Conservation (phyloP, 2,113 vertebrate species). For the Actenoides lindsayi region DNA sequence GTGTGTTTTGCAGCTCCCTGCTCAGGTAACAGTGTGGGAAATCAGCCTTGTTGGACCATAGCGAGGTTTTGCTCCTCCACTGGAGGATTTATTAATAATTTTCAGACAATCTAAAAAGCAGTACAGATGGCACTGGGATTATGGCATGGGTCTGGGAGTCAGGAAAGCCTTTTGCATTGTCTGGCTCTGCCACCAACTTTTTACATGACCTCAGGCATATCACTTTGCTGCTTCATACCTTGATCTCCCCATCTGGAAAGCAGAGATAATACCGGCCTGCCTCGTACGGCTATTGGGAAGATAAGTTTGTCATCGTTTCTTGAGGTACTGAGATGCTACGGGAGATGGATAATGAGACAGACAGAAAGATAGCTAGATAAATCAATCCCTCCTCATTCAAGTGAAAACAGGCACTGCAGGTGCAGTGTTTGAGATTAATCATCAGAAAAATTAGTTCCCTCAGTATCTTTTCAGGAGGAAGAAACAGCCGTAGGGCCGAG, state of each 20-base stretch:
- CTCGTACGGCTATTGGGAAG: neutral
- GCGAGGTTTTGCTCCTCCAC: neutral
- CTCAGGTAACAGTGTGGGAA: neutral
- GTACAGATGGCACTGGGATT: neutral
- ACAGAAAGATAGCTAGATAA: constrained; percentile 58
- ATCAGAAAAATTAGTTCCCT: constrained; percentile 66
- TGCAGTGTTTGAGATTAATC: constrained; percentile 61
- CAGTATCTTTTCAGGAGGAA: constrained; percentile 49
- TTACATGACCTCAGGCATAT: constrained; percentile 21
- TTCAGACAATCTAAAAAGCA: neutral
- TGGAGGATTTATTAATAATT: neutral
- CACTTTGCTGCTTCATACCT: constrained; percentile 25
- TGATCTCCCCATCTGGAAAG: constrained; percentile 25
- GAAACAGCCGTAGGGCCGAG: constrained; percentile 30
- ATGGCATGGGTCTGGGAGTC: neutral
- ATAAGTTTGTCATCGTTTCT: constrained; percentile 39
- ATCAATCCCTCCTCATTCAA: constrained; percentile 56
- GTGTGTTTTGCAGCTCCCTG: neutral
- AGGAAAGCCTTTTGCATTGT: neutral
- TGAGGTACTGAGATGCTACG: neutral
- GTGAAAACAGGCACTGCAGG: constrained; percentile 59
- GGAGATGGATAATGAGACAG: constrained; percentile 62
- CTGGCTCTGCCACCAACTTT: constrained; percentile 13
- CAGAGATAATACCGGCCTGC: constrained; percentile 6
- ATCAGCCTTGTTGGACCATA: neutral